Evolutionary conservation across 2,113 vertebrate genomes (phyloP), one percentile per base, ranked within the genome.

Genomic region (Cricetomys ansorgei): DNA sequence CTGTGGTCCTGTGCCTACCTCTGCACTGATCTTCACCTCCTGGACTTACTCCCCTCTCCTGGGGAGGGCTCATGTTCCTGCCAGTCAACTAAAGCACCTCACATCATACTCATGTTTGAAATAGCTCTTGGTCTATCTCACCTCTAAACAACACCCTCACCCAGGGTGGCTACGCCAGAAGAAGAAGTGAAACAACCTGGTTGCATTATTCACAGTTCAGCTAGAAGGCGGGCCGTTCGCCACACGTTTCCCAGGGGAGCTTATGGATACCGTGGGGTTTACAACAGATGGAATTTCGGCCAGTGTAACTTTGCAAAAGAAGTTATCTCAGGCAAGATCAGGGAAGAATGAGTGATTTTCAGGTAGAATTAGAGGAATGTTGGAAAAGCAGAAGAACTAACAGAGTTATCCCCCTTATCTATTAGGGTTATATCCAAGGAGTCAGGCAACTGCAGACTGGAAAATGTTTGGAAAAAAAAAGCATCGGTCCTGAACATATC

Each of bases 241-340:
- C 23, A 17, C n/a, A 80, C 73, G 21, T 72, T 15, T 45, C 57
- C 37, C 64, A 75, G 79, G 48, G 10, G 19, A 92, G 59, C 31
- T 88, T 53, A 50, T 34, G 48, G 69, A 72, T 53, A 79, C 19
- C 48, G 7, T 8, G 29, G 34, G 88, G 75, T 76, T 77, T 70
- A 48, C 3, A 77, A 76, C 0, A 25, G 62, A 92, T 11, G 62
- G 50, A 53, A 43, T 85, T 96, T 69, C 27, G 48, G 40, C 25
- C 57, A 84, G 7, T 50, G 43, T 72, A 65, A 91, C 13, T 88
- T 91, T 94, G 81, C 11, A 34, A 88, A 97, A 37, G 21, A 96
- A 96, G 53, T 85, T 94, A 76, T 48, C 94, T 92, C 31, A 92
- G 59, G 31, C 27, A 64, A 43, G 76, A 93, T 48, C 87, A 80